phyloP scores from a whole-genome alignment of 2,888 invertebrate species.

The Fabriciana adippe region DNA sequence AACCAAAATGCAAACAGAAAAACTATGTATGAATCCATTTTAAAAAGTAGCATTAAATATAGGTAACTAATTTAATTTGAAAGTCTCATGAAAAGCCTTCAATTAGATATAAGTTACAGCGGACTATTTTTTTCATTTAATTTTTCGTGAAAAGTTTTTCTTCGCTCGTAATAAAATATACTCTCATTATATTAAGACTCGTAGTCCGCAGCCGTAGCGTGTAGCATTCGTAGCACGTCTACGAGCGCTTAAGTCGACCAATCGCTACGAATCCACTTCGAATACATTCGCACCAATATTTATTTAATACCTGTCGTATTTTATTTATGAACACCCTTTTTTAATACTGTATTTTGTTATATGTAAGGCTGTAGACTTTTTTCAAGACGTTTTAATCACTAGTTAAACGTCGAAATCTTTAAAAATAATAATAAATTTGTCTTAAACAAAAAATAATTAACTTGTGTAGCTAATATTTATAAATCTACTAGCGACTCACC shows the following conservation, averaged over 20 bases:
- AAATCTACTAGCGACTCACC: too few relatives aligned
- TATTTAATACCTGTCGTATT: constrained; percentile 31
- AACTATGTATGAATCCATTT: too few relatives aligned
- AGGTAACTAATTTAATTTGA: too few relatives aligned
- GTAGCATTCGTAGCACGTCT: constrained; percentile 74
- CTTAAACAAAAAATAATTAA: too few relatives aligned
- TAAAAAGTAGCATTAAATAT: too few relatives aligned
- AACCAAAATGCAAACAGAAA: too few relatives aligned
- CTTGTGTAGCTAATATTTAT: too few relatives aligned
- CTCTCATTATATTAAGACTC: constrained; percentile 28
- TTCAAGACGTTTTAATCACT: background rate
- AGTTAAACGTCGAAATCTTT: background rate
- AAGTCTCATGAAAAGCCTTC: too few relatives aligned
- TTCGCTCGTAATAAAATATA: constrained; percentile 24
- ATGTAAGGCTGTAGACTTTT: background rate
- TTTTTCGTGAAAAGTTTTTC: constrained; percentile 13
- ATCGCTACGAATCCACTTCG: constrained; percentile 35
- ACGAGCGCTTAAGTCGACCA: constrained; percentile 54
- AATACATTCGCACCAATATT: constrained; percentile 33
- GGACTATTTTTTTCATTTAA: background rate
- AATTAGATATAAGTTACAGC: background rate
- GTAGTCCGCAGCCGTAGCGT: constrained; percentile 43
- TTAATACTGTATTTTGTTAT: constrained; percentile 3
- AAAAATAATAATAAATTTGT: too few relatives aligned
- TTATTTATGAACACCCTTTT: constrained; percentile 19